Conservation (phyloP, 2,113 vertebrate species). For the Ornithorhynchus anatinus region DNA sequence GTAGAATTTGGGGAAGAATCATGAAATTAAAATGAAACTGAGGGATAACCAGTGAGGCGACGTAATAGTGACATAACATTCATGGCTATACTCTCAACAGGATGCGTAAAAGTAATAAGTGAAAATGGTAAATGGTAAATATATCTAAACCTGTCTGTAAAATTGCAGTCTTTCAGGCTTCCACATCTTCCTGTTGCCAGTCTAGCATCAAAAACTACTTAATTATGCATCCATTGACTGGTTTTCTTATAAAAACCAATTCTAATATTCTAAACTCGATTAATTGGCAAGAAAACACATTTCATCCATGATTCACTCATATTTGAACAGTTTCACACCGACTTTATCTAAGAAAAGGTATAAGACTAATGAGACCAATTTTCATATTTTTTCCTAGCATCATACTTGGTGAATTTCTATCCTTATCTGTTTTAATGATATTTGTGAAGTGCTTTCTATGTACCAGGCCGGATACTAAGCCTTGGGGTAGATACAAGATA, state of each 20-base stretch:
- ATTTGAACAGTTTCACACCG: not conserved
- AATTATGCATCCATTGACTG: constrained; percentile 30
- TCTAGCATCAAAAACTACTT: constrained; percentile 22
- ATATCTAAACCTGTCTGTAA: constrained; percentile 22
- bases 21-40: constrained; percentile 26
- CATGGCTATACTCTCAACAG: too few relatives aligned
- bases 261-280: constrained; percentile 50
- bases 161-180: constrained; percentile 27
- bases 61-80: constrained; percentile 24
- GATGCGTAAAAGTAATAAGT: constrained; percentile 19
- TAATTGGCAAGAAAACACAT: constrained; percentile 43
- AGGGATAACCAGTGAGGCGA: constrained; percentile 11
- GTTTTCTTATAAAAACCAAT: constrained; percentile 41
- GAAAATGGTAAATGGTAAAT: constrained; percentile 24
- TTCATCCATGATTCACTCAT: constrained; percentile 26
- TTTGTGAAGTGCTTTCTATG: not conserved
- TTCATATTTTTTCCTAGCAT: not conserved
- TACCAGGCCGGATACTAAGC: not conserved
- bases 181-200: constrained; percentile 22
- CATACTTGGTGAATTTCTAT: not conserved
- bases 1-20: not conserved
- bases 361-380: not conserved
- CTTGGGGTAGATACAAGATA: too few relatives aligned
- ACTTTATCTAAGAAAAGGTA: constrained; percentile 1
- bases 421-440: constrained; percentile 24